Evolutionary conservation across 1,140 invertebrate genomes (phyloP).

Genomic region (Chrysoperla carnea): DNA sequence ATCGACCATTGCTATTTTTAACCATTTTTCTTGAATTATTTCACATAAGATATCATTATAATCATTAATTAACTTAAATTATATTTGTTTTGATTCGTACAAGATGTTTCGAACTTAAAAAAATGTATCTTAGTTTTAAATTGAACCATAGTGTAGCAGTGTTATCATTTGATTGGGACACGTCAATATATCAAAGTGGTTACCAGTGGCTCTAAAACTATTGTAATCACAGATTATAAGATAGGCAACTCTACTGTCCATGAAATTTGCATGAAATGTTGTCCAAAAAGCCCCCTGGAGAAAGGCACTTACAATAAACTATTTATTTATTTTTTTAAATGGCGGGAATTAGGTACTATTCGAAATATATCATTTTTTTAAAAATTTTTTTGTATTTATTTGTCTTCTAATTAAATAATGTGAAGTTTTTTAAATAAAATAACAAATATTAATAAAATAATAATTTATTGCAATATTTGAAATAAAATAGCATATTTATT

Average conservation of each 20-base stretch:
- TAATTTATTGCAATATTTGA: too few relatives aligned
- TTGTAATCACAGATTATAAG: too few relatives aligned
- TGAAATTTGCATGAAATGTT: neutral
- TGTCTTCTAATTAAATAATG: too few relatives aligned
- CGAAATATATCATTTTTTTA: too few relatives aligned
- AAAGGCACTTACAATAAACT: too few relatives aligned
- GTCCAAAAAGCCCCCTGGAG: neutral
- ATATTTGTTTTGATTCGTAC: neutral
- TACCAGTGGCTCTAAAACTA: neutral
- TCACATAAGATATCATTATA: constrained; percentile 1
- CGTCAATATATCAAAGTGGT: constrained; percentile 1
- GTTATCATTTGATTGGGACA: constrained; percentile 5
- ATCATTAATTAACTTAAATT: neutral
- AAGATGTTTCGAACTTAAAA: neutral
- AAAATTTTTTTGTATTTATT: too few relatives aligned
- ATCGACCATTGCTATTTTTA: constrained; percentile 16
- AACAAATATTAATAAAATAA: too few relatives aligned
- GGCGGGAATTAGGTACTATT: too few relatives aligned
- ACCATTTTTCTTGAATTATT: constrained; percentile 18
- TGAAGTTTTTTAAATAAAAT: too few relatives aligned
- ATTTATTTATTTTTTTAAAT: too few relatives aligned
- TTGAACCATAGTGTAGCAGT: constrained; percentile 1
- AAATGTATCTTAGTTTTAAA: neutral
- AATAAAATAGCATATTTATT: too few relatives aligned
- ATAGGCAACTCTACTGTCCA: too few relatives aligned